phyloP scores from a whole-genome alignment of 2,797 vertebrate genomes.

The Telmatherina bonti region DNA sequence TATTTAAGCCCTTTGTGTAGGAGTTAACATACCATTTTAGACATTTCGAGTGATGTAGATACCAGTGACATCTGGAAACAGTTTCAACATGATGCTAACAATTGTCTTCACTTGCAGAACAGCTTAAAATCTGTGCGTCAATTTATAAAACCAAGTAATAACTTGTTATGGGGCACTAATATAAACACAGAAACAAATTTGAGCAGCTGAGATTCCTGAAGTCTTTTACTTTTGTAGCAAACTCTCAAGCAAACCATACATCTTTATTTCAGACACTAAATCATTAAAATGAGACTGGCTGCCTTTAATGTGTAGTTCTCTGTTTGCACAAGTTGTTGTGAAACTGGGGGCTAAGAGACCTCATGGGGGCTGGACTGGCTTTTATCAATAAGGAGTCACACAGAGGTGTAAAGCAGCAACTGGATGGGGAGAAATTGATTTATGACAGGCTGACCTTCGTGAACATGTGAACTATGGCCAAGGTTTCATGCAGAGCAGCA shows the following conservation, averaged over 20 bases:
- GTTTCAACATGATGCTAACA: background rate
- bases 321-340: constrained; percentile 32
- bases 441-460: constrained; percentile 47
- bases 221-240: background rate
- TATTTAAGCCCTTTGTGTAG: too few relatives aligned
- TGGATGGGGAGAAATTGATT: constrained; percentile 35
- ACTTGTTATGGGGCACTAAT: background rate
- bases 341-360: constrained; percentile 23
- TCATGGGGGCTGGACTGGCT: background rate
- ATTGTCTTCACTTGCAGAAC: background rate
- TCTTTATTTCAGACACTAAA: background rate
- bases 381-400: constrained; percentile 52
- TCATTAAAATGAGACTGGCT: constrained; percentile 1
- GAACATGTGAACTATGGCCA: constrained; percentile 56
- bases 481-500: constrained; percentile 24
- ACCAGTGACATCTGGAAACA: background rate
- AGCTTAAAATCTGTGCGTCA: background rate
- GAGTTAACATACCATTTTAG: background rate
- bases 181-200: background rate
- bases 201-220: background rate
- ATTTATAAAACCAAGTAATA: background rate
- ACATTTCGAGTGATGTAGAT: background rate
- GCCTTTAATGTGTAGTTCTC: constrained; percentile 7
- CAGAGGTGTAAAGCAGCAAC: constrained; percentile 21
- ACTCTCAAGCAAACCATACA: background rate